Percentiles rank a stretch among this genome's conserved stretches.
phyloP scores from a whole-genome alignment of 2,113 vertebrate species.

The Atlantisia rogersi region DNA sequence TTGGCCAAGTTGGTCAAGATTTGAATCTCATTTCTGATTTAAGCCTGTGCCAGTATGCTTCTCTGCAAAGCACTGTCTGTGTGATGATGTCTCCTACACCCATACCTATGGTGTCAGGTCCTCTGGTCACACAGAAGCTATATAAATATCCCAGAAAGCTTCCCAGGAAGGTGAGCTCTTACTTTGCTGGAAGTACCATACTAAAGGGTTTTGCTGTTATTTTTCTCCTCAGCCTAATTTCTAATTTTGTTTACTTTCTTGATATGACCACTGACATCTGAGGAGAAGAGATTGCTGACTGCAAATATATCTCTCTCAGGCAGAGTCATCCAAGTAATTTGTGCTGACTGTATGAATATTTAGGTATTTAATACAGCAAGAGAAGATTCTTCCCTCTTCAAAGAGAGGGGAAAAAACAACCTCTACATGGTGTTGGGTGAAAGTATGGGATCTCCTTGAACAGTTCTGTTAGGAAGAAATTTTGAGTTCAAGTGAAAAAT shows the following conservation, averaged over 20 bases:
- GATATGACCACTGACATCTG: neutral
- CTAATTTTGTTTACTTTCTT: conserved; percentile 21
- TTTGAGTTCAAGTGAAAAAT: neutral
- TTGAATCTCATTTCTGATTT: neutral
- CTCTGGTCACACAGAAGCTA: neutral
- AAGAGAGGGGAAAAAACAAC: neutral
- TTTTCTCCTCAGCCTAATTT: conserved; percentile 11
- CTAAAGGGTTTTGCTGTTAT: neutral
- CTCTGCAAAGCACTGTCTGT: neutral
- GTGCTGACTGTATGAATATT: neutral
- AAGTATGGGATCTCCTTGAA: neutral
- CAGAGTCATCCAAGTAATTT: conserved; percentile 9
- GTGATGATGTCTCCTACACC: neutral
- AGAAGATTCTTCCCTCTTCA: neutral
- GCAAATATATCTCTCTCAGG: neutral
- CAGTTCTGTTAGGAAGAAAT: neutral
- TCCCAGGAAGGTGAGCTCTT: neutral
- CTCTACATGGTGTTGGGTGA: neutral
- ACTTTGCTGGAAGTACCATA: neutral
- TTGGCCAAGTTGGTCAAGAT: neutral
- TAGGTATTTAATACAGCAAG: neutral
- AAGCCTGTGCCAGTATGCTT: neutral
- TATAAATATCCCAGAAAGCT: neutral
- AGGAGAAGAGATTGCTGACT: conserved; percentile 25
- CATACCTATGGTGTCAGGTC: neutral